Base-by-base conservation (phyloP, 2,113 vertebrate genomes). In the Gobiocypris rarus region DNA sequence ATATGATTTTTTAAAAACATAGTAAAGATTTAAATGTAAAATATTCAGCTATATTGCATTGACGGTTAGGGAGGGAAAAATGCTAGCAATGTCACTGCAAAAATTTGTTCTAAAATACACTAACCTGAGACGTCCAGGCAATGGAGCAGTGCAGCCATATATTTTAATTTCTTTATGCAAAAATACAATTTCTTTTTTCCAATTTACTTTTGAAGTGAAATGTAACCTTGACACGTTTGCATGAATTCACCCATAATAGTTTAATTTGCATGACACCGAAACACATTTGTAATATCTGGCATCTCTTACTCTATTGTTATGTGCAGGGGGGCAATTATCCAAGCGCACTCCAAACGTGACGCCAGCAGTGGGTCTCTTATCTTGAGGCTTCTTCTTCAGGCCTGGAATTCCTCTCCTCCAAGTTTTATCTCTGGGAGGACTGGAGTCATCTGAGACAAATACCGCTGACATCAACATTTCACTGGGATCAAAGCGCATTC, bases 251-350 rank as follows among this genome's bases (percentile, higher is more conserved):
- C 65, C 1, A 17, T 17, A 24, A 50, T 26, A 38, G n/a, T 8
- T 26, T 28, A 22, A 52, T n/a, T 34, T 24, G 50, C 4, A 50
- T 76, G 28, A 31, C 24, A 14, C 14, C n/a, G 19, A 24, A 56
- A 4, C 1, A 5, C 3, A 50, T 34, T 52, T 76, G 28, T 22
- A n/a, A n/a, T n/a, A 24, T 34, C 74, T 75, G 48, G 13, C 26
- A 5, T 82, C 83, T 75, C 93, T 87, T 94, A 99, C 98, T 93
- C 95, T 97, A 91, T 99, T 98, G 73, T 85, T 94, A 4, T 95
- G 96, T 10, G 97, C 98, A 28, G 97, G 96, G 0, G 97, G 98
- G 83, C 98, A 99, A 89, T 98, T 97, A 9, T 99, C 98, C 82
- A 99, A 92, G 26, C 96, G 93, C 76, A 99, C 97, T 45, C 97